Conservation (phyloP, 1,140 invertebrate genomes). For the Ceratosolen fusciceps region DNA sequence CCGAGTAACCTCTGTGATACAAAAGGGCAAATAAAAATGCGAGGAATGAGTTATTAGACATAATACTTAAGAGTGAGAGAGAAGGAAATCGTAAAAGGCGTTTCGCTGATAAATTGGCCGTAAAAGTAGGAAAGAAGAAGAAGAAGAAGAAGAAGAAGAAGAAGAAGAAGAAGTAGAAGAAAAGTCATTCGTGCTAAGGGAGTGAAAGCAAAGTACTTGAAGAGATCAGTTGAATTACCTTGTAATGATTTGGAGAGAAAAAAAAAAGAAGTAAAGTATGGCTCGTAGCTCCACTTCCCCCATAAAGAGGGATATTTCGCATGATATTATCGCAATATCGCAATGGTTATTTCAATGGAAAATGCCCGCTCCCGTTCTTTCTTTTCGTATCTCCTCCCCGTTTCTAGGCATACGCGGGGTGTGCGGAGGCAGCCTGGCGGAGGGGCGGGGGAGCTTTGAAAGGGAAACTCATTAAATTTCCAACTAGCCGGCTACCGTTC, state of each 20-base stretch:
- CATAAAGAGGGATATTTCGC: too few relatives aligned
- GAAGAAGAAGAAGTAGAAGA: too few relatives aligned
- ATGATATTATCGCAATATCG: conserved; percentile 5
- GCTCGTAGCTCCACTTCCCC: not conserved
- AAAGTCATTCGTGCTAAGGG: conserved; percentile 33
- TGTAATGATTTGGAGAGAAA: conserved; percentile 42
- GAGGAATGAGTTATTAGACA: too few relatives aligned
- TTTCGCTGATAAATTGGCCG: too few relatives aligned
- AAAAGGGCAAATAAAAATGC: too few relatives aligned
- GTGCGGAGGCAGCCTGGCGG: not conserved
- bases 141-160: too few relatives aligned
- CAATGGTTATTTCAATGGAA: conserved; percentile 1
- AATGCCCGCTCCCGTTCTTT: not conserved
- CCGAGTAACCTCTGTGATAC: too few relatives aligned
- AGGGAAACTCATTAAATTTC: conserved; percentile 65
- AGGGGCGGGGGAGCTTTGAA: conserved; percentile 49
- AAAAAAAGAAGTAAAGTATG: not conserved
- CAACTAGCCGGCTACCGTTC: conserved; percentile 55
- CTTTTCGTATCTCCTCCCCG: not conserved
- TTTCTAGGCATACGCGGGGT: not conserved
- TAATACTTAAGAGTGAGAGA: not conserved
- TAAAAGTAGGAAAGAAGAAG: not conserved
- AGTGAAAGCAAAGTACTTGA: not conserved
- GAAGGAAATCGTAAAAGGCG: not conserved
- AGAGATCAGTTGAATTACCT: conserved; percentile 11